Conservation (phyloP, 2,113 vertebrate species). For the Seriola dumerili region DNA sequence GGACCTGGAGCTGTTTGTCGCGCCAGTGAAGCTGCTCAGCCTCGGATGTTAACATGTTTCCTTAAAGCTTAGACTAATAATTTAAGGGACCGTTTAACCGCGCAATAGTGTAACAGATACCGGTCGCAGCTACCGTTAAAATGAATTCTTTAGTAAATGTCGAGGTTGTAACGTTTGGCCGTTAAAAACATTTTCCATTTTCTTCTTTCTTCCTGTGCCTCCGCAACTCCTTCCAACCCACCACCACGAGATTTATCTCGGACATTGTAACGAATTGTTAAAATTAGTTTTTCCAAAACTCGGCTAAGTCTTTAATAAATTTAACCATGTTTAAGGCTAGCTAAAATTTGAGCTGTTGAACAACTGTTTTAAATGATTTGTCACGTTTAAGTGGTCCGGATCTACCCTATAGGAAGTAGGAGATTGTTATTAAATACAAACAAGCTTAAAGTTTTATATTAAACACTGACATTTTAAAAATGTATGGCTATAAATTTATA, state of each 20-base stretch:
- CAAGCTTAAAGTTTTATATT: background rate
- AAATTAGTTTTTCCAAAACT: background rate
- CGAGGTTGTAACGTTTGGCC: background rate
- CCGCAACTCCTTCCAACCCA: slow-evolving; percentile 59
- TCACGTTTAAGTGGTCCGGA: background rate
- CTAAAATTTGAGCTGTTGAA: background rate
- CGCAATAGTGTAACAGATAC: background rate
- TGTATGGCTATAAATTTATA: background rate
- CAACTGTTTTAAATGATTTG: background rate
- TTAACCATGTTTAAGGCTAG: background rate
- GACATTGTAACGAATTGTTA: background rate
- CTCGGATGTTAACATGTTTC: slow-evolving; percentile 68
- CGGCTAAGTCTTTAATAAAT: background rate
- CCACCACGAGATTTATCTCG: slow-evolving; percentile 10
- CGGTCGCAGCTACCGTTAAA: background rate
- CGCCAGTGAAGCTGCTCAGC: slow-evolving; percentile 77
- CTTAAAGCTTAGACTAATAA: background rate
- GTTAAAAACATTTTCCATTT: slow-evolving; percentile 53
- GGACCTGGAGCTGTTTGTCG: slow-evolving; percentile 81
- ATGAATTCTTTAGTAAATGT: background rate
- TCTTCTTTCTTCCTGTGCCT: slow-evolving; percentile 64
- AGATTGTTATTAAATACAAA: background rate
- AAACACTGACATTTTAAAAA: background rate
- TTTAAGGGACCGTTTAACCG: background rate
- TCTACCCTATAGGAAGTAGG: background rate